phyloP scores from a whole-genome alignment of 2,113 vertebrate species.

The Crotalus viridis region DNA sequence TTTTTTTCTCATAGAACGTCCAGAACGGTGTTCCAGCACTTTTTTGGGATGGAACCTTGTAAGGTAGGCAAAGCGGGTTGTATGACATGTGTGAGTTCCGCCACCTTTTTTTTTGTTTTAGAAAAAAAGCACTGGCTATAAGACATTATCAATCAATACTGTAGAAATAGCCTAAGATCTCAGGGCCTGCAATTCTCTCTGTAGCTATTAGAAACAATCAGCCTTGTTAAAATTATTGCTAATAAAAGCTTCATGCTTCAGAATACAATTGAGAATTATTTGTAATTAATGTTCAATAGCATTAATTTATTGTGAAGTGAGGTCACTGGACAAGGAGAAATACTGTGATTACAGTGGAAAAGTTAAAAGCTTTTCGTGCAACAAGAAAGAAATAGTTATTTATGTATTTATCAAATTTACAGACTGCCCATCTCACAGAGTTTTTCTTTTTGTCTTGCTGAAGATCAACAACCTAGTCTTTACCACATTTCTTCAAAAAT shows the following conservation, averaged over 20 bases:
- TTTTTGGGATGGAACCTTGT: too few species aligned
- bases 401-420: not conserved
- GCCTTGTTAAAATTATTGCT: not conserved
- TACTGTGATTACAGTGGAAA: not conserved
- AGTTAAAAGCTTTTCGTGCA: not conserved
- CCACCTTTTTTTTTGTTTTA: too few species aligned
- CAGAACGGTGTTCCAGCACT: too few species aligned
- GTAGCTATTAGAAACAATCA: conserved; percentile 5
- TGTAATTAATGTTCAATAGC: not conserved
- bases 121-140: not conserved
- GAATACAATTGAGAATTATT: not conserved
- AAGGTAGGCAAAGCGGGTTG: too few species aligned
- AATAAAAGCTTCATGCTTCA: conserved; percentile 5
- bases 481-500: not conserved
- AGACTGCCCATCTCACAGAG: not conserved
- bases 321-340: not conserved
- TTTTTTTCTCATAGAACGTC: too few species aligned
- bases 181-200: not conserved
- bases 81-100: too few species aligned
- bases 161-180: not conserved
- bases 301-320: not conserved
- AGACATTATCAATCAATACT: not conserved
- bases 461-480: not conserved
- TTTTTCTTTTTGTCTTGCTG: not conserved
- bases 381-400: not conserved